Conservation (phyloP, 23 tunicate genomes). For the Ciona savignyi region DNA sequence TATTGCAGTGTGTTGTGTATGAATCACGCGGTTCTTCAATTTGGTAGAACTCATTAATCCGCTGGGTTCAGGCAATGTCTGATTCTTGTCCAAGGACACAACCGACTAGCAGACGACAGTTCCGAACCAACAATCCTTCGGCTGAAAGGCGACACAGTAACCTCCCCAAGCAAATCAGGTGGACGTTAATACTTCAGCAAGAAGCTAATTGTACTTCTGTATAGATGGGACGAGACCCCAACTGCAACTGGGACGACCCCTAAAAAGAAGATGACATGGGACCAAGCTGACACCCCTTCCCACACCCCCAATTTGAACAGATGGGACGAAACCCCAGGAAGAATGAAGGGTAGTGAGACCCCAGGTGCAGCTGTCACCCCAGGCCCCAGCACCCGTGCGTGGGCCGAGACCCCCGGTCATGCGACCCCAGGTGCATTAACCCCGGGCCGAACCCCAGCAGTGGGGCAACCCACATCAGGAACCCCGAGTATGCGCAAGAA, state of each 20-base stretch:
- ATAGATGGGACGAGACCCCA: constrained; percentile 85
- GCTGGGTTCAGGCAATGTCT: no score
- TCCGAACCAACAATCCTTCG: no score
- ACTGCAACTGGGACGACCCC: constrained; percentile 40
- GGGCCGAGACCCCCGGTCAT: constrained; percentile 99
- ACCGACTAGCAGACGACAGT: no score
- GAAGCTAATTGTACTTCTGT: no score
- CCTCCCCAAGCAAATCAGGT: no score
- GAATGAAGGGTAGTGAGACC: constrained; percentile 86
- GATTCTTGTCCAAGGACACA: no score
- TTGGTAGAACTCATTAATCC: no score
- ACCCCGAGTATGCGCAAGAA: constrained; percentile 76
- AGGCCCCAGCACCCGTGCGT: constrained; percentile 75
- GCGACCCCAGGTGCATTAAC: constrained; percentile 78
- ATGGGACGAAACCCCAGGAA: constrained; percentile 96
- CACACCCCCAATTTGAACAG: constrained; percentile 61
- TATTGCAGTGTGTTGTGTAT: no score
- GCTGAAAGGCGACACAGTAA: no score
- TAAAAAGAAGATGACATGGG: constrained; percentile 54
- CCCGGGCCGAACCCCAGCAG: constrained; percentile 92
- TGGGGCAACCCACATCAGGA: constrained; percentile 49
- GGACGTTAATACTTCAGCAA: no score
- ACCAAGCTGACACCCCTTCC: constrained; percentile 72
- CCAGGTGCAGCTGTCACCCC: no score
- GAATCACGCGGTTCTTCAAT: no score